These are phyloP conservation scores for Nematolebias whitei DNA, from an alignment of 2,113 vertebrate species.

Conservation along the genomic window DNA sequence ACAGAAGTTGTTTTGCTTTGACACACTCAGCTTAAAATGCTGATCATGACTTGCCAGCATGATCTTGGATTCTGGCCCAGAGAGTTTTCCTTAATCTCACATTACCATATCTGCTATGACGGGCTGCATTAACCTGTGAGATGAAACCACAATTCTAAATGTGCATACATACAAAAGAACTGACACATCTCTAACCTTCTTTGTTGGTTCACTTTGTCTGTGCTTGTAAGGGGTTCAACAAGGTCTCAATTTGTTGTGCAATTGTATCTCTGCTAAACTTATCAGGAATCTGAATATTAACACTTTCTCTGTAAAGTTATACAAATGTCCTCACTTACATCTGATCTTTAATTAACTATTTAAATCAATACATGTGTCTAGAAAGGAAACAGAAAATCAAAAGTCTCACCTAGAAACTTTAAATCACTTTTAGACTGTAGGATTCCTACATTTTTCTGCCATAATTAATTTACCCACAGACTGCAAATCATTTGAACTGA, in stretches of 20 bases:
- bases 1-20: conserved; percentile 31
- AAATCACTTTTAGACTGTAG: too few relatives aligned
- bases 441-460: too few relatives aligned
- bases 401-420: too few relatives aligned
- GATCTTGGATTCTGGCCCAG: conserved; percentile 48
- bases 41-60: conserved; percentile 46
- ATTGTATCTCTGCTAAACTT: neutral
- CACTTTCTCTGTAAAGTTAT: too few relatives aligned
- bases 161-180: neutral
- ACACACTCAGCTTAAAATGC: conserved; percentile 42
- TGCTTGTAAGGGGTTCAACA: neutral
- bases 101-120: conserved; percentile 55
- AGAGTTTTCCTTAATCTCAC: conserved; percentile 52
- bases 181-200: neutral
- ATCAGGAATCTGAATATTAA: too few relatives aligned
- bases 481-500: too few relatives aligned
- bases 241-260: neutral
- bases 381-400: too few relatives aligned
- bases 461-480: too few relatives aligned
- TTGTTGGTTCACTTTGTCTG: neutral
- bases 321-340: neutral
- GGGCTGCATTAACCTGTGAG: conserved; percentile 21
- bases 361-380: too few relatives aligned
- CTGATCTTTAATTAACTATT: neutral
- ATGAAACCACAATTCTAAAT: conserved; percentile 7